Evolutionary conservation across 2,888 invertebrate species (phyloP).

Genomic region (Psylliodes chrysocephalus): DNA sequence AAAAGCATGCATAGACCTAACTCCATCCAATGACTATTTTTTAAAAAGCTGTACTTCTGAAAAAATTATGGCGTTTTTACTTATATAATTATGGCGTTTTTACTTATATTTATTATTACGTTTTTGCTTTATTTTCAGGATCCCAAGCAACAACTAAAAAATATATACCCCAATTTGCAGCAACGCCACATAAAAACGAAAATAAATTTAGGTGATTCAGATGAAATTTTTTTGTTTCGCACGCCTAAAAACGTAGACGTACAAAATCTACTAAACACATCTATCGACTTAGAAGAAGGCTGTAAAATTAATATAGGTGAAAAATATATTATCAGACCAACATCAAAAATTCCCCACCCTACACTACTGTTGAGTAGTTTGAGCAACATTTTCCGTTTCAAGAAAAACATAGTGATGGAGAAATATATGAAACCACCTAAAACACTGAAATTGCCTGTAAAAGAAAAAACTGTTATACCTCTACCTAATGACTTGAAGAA

Average conservation of each 20-base stretch:
- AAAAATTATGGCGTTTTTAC: too few species aligned
- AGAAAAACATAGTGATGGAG: constrained; percentile 45
- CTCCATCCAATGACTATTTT: not conserved
- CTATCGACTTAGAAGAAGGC: constrained; percentile 43
- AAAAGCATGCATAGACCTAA: too few species aligned
- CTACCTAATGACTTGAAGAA: constrained; percentile 51
- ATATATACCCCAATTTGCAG: constrained; percentile 30
- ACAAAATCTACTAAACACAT: constrained; percentile 35
- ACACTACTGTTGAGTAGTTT: constrained; percentile 35
- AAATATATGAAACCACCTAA: constrained; percentile 46
- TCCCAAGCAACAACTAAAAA: constrained; percentile 26
- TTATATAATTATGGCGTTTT: too few species aligned
- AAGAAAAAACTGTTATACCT: constrained; percentile 39
- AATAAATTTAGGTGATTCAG: constrained; percentile 28
- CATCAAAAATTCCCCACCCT: constrained; percentile 36
- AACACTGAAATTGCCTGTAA: constrained; percentile 25
- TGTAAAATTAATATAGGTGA: constrained; percentile 46
- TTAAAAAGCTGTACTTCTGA: too few species aligned
- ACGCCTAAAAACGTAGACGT: constrained; percentile 49
- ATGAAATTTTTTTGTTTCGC: constrained; percentile 45
- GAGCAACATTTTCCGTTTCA: constrained; percentile 43
- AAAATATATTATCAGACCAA: constrained; percentile 46
- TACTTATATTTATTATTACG: not conserved
- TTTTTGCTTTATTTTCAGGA: constrained; percentile 13
- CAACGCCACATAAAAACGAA: constrained; percentile 2